Conservation (phyloP, 2,797 vertebrate species). For the Lutjanus argentimaculatus region DNA sequence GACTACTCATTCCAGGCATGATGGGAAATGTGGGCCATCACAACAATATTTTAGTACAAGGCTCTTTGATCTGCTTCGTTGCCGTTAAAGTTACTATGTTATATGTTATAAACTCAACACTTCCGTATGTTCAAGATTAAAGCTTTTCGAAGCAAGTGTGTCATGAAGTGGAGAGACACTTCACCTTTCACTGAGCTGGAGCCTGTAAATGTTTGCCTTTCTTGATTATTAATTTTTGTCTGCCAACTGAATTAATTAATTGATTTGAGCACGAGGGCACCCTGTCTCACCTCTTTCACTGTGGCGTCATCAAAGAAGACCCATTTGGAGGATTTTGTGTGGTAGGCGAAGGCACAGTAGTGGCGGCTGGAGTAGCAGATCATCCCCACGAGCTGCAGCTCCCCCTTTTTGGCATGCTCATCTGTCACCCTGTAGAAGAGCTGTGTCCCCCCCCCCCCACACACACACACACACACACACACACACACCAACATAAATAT, state of each 20-base stretch:
- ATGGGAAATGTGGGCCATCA: no score
- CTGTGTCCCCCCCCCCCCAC: conserved; percentile 74
- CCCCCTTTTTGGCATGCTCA: conserved; percentile 93
- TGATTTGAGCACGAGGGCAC: fast-evolving
- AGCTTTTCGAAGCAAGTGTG: no score
- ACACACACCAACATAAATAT: conserved; percentile 8
- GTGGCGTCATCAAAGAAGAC: conserved; percentile 98
- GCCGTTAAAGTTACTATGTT: no score
- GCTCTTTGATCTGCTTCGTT: no score
- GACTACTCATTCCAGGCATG: no score
- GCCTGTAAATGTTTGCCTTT: no score
- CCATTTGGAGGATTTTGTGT: conserved; percentile 97
- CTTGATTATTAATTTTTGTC: not conserved
- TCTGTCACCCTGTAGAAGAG: conserved; percentile 97
- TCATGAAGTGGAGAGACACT: no score
- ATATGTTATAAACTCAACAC: no score
- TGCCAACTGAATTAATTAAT: not conserved
- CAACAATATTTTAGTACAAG: no score
- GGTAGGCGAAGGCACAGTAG: conserved; percentile 98
- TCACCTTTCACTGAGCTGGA: not conserved
- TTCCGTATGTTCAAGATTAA: no score
- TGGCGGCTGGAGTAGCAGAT: conserved; percentile 97
- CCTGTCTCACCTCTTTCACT: conserved; percentile 94
- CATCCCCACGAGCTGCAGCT: conserved; percentile 95
- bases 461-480: conserved; percentile 30